Base-by-base conservation (phyloP, 2,113 vertebrate genomes). In the Epinephelus fuscoguttatus region DNA sequence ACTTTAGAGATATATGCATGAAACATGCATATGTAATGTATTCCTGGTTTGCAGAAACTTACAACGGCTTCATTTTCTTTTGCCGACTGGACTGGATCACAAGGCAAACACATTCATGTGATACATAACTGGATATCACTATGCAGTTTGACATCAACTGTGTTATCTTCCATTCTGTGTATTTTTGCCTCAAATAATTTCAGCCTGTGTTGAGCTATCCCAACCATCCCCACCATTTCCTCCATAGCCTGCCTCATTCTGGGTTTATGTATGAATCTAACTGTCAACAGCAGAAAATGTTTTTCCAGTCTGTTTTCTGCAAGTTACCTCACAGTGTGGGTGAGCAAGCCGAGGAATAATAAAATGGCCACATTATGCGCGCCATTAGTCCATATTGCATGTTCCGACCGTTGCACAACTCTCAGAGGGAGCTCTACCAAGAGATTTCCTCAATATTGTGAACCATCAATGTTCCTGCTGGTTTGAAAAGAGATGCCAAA, bases 381-480 rank as follows among this genome's bases (percentile, higher is more conserved):
- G 56, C 40, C 72, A 47, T 56, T 70, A 64, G 59, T 74, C 73
- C 70, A 53, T 67, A 78, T 73, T 80, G 75, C 61, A 56, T 47
- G 27, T 69, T 86, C 21, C 14, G 7, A 76, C 71, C 23, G 60
- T 75, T 70, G 61, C 64, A 75, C 62, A 70, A 60, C 71, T 77
- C 72, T 79, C 73, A 15, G 40, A 81, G 61, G 72, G 60, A 84
- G 30, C 47, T 70, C 37, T 53, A 70, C 47, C 61, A 33, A 27
- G 62, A 86, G 27, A 63, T 74, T 45, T 79, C 84, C 75, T 80
- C 45, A 75, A 17, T 73, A 80, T 80, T 84, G 57, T 70, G 37
- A 78, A 52, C 25, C 67, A 33, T 76, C 74, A n/a, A 10, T 79
- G 62, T 47, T 79, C 71, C 49, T 52, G 47, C 70, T 75, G 73